Evolutionary conservation across 2,797 vertebrate species (phyloP), one percentile per base, ranked within the genome.

Genomic region (Bufotes viridis): DNA sequence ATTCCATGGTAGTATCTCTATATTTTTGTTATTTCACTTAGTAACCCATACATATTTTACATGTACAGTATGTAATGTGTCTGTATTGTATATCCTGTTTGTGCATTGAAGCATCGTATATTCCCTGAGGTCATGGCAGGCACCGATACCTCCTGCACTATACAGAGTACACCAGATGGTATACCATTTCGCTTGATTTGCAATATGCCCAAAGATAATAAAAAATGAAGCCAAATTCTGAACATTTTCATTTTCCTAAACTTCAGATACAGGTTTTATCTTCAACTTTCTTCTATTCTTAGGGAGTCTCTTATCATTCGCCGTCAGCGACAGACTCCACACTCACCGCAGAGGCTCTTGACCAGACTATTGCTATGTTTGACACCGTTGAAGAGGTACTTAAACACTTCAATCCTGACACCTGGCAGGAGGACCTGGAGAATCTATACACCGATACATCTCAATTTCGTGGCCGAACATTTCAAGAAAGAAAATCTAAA

Each of bases 401-500:
- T 63, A 96, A 92, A 90, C 94, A 96, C 91, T 95, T 99, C 76
- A 97, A 96, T 90, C 98, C 98, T 0, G 94, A 97, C 7, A 97
- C 97, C 5, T 99, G 98, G 98, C 96, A 95, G 91, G 96, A 98
- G 85, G 98, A 99, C 90, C 95, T 99, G 1, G 96, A 97, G 90
- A 97, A 93, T 91, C 94, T 99, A 84, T 97, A 97, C 92, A 95
- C 96, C 42, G 96, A 97, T 51, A 96, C 94, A 2, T 94, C 96
- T 61, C 95, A 95, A 81, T 96, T 97, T 87, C 95, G 96, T 90
- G 97, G 97, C 87, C 95, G 96, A 67, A 95, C 96, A 42, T 99
- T 96, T 92, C 94, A 96, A 11, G 96, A 96, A 91, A 96, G 96
- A 81, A 96, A 96, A 81, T 96, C 96, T 78, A 99, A 98, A 96